These are phyloP conservation scores for Chaetoderma sp. DNA, from an alignment of 2,888 invertebrate species.

Conservation along the genomic window DNA sequence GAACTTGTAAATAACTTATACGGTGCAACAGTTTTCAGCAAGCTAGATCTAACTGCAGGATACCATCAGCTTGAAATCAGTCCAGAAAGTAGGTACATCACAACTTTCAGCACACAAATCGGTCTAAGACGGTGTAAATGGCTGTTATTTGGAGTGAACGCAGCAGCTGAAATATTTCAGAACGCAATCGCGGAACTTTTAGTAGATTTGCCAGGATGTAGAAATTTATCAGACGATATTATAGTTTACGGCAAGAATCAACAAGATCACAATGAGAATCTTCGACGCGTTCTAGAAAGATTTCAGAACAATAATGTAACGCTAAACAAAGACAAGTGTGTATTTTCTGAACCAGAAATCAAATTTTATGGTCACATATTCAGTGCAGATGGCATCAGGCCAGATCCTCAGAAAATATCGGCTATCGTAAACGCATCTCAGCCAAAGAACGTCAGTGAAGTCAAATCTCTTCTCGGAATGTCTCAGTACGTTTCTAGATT, in stretches of 20 bases:
- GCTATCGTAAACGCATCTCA: not conserved
- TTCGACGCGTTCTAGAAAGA: constrained; percentile 43
- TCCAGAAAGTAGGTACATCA: constrained; percentile 43
- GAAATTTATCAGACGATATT: constrained; percentile 68
- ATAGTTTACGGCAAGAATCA: constrained; percentile 53
- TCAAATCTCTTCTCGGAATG: constrained; percentile 32
- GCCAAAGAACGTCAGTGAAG: constrained; percentile 15
- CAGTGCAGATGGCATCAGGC: constrained; percentile 2
- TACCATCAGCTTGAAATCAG: constrained; percentile 44
- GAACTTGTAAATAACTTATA: constrained; percentile 43
- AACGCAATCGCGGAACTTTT: constrained; percentile 64
- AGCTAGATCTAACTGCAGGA: constrained; percentile 40
- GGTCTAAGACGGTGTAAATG: constrained; percentile 41
- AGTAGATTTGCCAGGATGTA: constrained; percentile 52
- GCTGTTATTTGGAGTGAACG: constrained; percentile 44
- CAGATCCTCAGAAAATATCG: constrained; percentile 9
- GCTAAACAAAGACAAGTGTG: constrained; percentile 55
- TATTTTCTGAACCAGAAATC: constrained; percentile 25
- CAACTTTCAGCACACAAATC: constrained; percentile 42
- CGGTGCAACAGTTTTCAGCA: constrained; percentile 39
- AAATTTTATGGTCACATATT: constrained; percentile 13
- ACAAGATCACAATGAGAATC: constrained; percentile 52
- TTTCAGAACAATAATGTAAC: constrained; percentile 35
- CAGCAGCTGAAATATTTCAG: constrained; percentile 70
- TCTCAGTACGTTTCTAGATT: constrained; percentile 30